phyloP scores from a whole-genome alignment of 2,888 invertebrate genomes.

The Agrochola lychnidis region DNA sequence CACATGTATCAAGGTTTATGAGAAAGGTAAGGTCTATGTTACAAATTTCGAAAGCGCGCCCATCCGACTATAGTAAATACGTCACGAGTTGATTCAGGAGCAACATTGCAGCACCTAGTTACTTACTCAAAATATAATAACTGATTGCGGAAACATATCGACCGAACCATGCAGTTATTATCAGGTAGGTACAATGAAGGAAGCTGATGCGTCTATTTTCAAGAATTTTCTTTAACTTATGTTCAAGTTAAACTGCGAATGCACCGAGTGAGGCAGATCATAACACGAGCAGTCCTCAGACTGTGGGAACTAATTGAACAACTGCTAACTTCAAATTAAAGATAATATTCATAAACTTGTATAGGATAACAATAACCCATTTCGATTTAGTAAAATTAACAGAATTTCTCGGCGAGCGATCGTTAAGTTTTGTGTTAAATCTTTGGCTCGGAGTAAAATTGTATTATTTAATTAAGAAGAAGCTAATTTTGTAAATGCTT shows the following conservation, averaged over 20 bases:
- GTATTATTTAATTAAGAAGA: conserved; percentile 35
- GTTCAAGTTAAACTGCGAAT: background rate
- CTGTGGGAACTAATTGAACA: background rate
- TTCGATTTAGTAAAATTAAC: conserved; percentile 4
- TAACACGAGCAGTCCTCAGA: background rate
- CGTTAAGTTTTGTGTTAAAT: conserved; percentile 5
- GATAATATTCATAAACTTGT: conserved; percentile 22
- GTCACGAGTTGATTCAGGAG: background rate
- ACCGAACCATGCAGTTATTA: background rate
- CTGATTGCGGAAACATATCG: too few relatives aligned
- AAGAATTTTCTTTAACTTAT: background rate
- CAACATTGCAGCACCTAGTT: background rate
- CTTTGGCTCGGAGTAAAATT: conserved; percentile 12
- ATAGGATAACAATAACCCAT: conserved; percentile 11
- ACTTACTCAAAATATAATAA: background rate
- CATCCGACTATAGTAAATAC: background rate
- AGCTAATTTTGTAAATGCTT: conserved; percentile 23
- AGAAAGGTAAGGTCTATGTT: too few relatives aligned
- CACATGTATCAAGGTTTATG: conserved; percentile 17
- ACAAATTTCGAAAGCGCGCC: background rate
- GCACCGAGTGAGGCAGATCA: background rate
- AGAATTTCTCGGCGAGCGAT: conserved; percentile 12
- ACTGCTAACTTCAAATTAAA: conserved; percentile 19
- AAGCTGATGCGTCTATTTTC: background rate
- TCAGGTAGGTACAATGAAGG: background rate